A percentile compares a stretch with the other conserved stretches of the same genome.
Conservation (phyloP, 2,888 invertebrate genomes). For the Agrilus biguttatus region DNA sequence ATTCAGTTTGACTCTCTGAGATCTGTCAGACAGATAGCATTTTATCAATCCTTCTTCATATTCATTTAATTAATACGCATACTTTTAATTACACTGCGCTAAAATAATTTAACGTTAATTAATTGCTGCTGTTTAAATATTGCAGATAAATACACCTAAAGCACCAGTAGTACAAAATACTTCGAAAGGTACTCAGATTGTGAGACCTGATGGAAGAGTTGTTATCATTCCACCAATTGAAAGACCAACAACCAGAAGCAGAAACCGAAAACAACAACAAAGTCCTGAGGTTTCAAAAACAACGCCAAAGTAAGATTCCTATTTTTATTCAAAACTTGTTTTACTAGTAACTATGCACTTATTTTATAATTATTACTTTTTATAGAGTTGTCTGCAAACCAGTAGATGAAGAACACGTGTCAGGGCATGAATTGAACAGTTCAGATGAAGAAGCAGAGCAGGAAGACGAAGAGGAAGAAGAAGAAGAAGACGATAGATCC, state of each 20-base stretch:
- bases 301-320: slow-evolving; percentile 16
- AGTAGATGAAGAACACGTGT: slow-evolving; percentile 28
- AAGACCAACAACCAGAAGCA: slow-evolving; percentile 65
- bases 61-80: too few species aligned
- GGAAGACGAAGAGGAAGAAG: slow-evolving; percentile 40
- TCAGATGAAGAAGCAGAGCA: slow-evolving; percentile 29
- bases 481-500: slow-evolving; percentile 51
- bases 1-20: background rate
- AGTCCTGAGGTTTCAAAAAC: slow-evolving; percentile 5
- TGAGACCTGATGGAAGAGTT: slow-evolving; percentile 58
- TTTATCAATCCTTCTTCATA: background rate
- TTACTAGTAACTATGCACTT: too few species aligned
- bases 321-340: slow-evolving; percentile 1
- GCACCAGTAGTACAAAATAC: background rate
- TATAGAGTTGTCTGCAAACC: slow-evolving; percentile 20
- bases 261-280: slow-evolving; percentile 33
- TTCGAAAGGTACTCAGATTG: slow-evolving; percentile 44
- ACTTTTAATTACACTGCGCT: background rate
- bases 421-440: slow-evolving; percentile 27
- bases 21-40: background rate
- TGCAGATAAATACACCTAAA: background rate
- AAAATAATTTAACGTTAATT: background rate
- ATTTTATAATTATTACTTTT: background rate
- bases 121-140: background rate
- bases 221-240: slow-evolving; percentile 71